These are phyloP conservation scores for Ichneumoninae sp. DNA, from an alignment of 2,888 invertebrate species.

Conservation along the genomic window DNA sequence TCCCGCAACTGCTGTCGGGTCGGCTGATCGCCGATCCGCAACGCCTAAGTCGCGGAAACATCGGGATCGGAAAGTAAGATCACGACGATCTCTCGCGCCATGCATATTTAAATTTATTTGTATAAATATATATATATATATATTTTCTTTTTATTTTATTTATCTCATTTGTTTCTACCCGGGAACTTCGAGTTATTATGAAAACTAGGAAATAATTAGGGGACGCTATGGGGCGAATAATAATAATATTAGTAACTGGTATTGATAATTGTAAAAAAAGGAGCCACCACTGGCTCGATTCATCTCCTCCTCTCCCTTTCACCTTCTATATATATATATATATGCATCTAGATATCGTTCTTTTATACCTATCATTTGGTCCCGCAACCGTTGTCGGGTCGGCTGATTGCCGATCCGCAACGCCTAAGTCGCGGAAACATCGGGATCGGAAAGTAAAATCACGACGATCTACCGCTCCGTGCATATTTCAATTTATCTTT, in stretches of 20 bases:
- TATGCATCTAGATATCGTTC: background rate
- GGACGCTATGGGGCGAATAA: constrained; percentile 25
- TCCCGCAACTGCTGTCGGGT: constrained; percentile 39
- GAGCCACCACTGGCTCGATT: constrained; percentile 52
- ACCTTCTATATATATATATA: background rate
- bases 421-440: constrained; percentile 22
- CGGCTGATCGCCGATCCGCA: constrained; percentile 25
- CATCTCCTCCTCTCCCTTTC: constrained; percentile 41
- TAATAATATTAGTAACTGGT: background rate
- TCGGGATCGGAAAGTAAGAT: constrained; percentile 39
- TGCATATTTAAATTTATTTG: constrained; percentile 8
- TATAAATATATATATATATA: background rate
- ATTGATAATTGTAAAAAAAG: constrained; percentile 33
- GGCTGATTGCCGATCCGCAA: constrained; percentile 22
- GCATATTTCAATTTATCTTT: constrained; percentile 8
- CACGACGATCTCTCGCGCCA: constrained; percentile 44
- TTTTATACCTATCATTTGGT: constrained; percentile 55
- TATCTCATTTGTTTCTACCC: constrained; percentile 15
- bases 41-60: constrained; percentile 19
- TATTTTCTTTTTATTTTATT: background rate
- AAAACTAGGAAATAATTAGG: constrained; percentile 52
- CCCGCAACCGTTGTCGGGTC: constrained; percentile 32
- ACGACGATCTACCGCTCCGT: constrained; percentile 44
- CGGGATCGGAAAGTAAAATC: constrained; percentile 37
- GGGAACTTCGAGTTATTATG: constrained; percentile 45